Evolutionary conservation across 2,888 invertebrate genomes (phyloP), one percentile per base, ranked within the genome.

Genomic region (Calliopum simillimum): DNA sequence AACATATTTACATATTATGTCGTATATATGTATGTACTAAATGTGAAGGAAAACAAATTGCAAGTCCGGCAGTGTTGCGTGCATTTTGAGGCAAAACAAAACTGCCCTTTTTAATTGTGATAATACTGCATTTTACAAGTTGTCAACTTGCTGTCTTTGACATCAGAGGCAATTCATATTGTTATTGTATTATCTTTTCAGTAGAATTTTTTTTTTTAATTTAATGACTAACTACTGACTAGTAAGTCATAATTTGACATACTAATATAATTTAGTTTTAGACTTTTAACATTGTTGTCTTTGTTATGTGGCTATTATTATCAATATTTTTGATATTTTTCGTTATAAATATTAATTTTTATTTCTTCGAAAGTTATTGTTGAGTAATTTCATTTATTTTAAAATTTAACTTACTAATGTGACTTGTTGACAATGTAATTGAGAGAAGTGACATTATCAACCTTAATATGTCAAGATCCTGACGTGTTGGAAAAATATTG

Each of bases 81-180:
- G 64, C 41, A 16, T 51, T 33, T 64, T 19, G 33, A 33, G n/a
- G n/a, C n/a, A 49, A 16, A 23, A 21, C 4, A 33, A 61, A 53
- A 21, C 19, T 41, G 64, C 53, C 43, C 53, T 53, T 23, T 53
- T 64, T 64, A 64, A 64, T 64, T 64, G 41, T 19, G 41, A 33
- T 25, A 5, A 16, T 33, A 33, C 33, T 33, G 33, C 33, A 33
- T 4, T 33, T 8, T 41, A 12, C 49, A 16, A 25, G 25, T 63
- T 63, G 63, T 63, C 25, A 63, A 49, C 11, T 25, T 5, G 47
- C 25, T 16, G 21, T 49, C 19, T 61, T 19, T 23, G 14, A 46
- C 41, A 21, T n/a, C 62, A 16, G 12, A 46, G 13, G 25, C 49
- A 33, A 49, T 25, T 25, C 19, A 23, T 53, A 11, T 53, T 53